A percentile compares a stretch with the other conserved stretches of the same genome.
Conservation (phyloP, 92 coral and sea anemone species). For the Siderastrea siderea region DNA sequence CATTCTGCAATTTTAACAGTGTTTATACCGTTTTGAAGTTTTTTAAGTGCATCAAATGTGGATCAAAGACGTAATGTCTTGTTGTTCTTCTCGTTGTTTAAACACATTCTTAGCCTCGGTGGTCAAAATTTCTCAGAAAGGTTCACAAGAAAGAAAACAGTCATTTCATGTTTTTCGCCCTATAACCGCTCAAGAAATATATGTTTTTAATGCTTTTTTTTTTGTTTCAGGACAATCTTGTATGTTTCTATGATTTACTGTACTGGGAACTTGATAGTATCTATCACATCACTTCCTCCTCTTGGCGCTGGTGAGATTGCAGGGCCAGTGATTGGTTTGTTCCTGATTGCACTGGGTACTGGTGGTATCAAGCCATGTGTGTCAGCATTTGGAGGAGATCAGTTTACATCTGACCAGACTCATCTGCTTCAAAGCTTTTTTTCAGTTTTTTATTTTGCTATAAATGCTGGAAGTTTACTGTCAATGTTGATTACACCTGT, state of each 20-base stretch:
- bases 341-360: slow-evolving; percentile 88
- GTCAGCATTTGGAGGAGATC: slow-evolving; percentile 92
- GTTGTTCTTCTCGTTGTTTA: too few relatives aligned
- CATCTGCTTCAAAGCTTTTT: slow-evolving; percentile 83
- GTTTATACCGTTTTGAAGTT: too few relatives aligned
- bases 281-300: slow-evolving; percentile 77
- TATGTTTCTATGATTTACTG: slow-evolving; percentile 83
- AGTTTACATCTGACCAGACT: slow-evolving; percentile 81
- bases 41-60: too few relatives aligned
- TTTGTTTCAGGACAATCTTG: slow-evolving; percentile 74
- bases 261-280: slow-evolving; percentile 75
- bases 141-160: too few relatives aligned
- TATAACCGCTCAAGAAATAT: neutral
- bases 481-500: slow-evolving; percentile 87
- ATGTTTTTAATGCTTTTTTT: neutral
- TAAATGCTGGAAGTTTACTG: slow-evolving; percentile 88
- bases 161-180: too few relatives aligned
- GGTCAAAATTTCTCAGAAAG: too few relatives aligned
- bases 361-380: slow-evolving; percentile 94
- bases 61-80: too few relatives aligned
- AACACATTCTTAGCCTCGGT: too few relatives aligned
- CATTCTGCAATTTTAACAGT: too few relatives aligned
- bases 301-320: slow-evolving; percentile 82
- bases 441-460: slow-evolving; percentile 89
- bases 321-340: slow-evolving; percentile 87